phyloP scores from a whole-genome alignment of 2,888 invertebrate species.

The Criorhina ranunculi region DNA sequence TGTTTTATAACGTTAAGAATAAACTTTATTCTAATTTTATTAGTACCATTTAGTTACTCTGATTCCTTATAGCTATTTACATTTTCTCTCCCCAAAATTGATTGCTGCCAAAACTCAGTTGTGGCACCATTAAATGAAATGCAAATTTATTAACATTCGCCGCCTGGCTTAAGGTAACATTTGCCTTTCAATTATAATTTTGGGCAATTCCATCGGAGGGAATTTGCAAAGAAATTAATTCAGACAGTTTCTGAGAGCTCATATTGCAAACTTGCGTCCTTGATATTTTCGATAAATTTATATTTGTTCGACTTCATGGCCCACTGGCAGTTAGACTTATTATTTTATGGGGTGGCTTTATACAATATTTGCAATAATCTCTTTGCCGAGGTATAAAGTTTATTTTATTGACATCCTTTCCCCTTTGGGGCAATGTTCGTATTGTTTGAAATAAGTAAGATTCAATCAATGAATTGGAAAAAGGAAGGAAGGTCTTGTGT shows the following conservation, averaged over 20 bases:
- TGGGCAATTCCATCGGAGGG: constrained; percentile 9
- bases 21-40: constrained; percentile 24
- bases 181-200: constrained; percentile 66
- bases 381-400: constrained; percentile 40
- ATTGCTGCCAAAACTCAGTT: constrained; percentile 27
- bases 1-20: constrained; percentile 12
- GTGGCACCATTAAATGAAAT: constrained; percentile 34
- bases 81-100: constrained; percentile 15
- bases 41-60: constrained; percentile 1
- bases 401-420: constrained; percentile 60
- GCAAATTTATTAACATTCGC: constrained; percentile 59
- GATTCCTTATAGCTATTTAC: constrained; percentile 6
- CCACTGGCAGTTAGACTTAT: constrained; percentile 52
- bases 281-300: constrained; percentile 58
- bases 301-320: constrained; percentile 56
- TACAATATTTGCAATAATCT: constrained; percentile 66
- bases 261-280: constrained; percentile 18
- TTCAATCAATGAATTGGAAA: constrained; percentile 70
- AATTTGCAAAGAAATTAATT: constrained; percentile 38
- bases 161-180: constrained; percentile 49
- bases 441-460: constrained; percentile 67
- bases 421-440: constrained; percentile 25
- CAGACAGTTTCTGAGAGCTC: constrained; percentile 33
- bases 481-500: constrained; percentile 24
- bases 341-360: constrained; percentile 59